Evolutionary conservation across 2,113 vertebrate genomes (phyloP), one percentile per base, ranked within the genome.

Genomic region (Lucifuga dentata): DNA sequence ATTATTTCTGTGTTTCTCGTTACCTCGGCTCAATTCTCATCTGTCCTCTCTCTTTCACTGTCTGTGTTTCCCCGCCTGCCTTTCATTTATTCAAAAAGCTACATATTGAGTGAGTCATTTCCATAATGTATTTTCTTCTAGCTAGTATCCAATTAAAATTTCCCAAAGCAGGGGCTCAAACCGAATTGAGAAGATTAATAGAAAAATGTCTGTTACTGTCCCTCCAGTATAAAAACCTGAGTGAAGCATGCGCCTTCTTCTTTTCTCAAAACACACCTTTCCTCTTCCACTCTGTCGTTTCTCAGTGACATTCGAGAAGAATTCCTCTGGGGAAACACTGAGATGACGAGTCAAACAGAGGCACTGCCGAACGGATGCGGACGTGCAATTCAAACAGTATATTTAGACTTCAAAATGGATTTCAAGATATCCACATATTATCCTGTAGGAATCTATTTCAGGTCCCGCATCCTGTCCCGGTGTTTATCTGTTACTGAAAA

Each of bases 381-480:
- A 77, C 26, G 45, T 74, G 62, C 79, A 51, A 73, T 57, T 68
- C 55, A 63, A 55, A 21, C 7, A 26, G 20, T 90, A 89, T 90
- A 88, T 89, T 89, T 84, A 79, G 78, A 74, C 77, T 80, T 82
- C 35, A 74, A 80, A 74, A 61, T 79, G 29, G 68, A 51, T 76
- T 78, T 69, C 70, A 58, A 87, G 76, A 84, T 84, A 70, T 83
- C 60, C 45, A 80, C 62, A 32, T 29, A 74, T 65, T 74, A 68
- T 68, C 59, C 39, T 74, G 66, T 76, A 68, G 62, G 8, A 38
- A 57, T 59, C 83, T 92, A 91, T 91, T 91, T 91, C 79, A 61
- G 80, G 61, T 17, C 13, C 41, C 57, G 66, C 75, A 75, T 92
- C 88, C 91, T 89, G 89, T 48, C 68, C n/a, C 13, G 19, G 59